Conservation (phyloP, 2,113 vertebrate genomes). For the Saguinus midas region DNA sequence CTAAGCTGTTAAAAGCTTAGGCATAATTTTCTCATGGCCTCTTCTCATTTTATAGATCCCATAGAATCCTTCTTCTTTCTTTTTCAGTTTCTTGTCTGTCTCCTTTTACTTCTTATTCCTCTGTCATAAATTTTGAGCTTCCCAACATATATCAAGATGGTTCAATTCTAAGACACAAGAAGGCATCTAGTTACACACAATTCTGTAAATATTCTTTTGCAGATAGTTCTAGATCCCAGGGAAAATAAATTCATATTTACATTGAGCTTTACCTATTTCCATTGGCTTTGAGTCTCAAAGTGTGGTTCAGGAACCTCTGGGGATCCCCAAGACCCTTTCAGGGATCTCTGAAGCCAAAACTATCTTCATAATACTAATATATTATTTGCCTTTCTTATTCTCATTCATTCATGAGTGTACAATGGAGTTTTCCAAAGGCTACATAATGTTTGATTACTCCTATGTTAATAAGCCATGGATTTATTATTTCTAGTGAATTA, state of each 20-base stretch:
- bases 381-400: neutral
- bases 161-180: neutral
- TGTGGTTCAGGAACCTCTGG: neutral
- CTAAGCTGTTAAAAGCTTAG: neutral
- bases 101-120: neutral
- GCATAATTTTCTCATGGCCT: neutral
- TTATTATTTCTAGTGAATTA: conserved; percentile 8
- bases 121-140: conserved; percentile 16
- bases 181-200: neutral
- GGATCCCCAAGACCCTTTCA: neutral
- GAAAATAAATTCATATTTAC: neutral
- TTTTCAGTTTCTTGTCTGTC: neutral
- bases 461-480: neutral
- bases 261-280: neutral
- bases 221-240: neutral
- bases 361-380: neutral
- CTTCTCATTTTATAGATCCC: neutral
- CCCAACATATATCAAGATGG: neutral
- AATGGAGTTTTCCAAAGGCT: neutral
- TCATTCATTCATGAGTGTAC: neutral
- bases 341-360: neutral
- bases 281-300: neutral
- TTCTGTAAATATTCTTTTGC: neutral
- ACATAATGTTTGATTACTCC: neutral
- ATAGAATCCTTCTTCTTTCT: neutral